Conservation (phyloP, 2,888 invertebrate genomes). For the Lasioglossum oenotherae region DNA sequence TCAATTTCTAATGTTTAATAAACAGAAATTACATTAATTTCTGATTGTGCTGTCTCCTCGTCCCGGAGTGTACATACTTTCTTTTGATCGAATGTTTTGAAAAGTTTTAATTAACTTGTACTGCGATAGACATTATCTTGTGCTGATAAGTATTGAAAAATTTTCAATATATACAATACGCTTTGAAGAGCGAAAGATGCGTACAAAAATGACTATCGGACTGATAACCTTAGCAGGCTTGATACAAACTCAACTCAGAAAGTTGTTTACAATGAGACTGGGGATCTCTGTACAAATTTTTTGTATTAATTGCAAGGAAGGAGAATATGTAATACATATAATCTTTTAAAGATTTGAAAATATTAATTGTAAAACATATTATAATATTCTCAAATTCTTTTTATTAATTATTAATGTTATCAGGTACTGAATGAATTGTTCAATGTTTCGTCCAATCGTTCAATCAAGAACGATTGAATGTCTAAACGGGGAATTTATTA, state of each 20-base stretch:
- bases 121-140: too few relatives aligned
- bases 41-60: too few relatives aligned
- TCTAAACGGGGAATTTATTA: not conserved
- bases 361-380: not conserved
- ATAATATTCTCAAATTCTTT: not conserved
- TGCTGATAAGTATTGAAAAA: too few relatives aligned
- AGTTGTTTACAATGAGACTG: not conserved
- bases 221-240: not conserved
- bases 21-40: too few relatives aligned
- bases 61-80: too few relatives aligned
- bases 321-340: not conserved
- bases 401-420: not conserved
- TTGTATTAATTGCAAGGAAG: not conserved
- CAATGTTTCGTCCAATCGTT: not conserved
- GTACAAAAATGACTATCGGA: not conserved
- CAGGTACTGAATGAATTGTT: not conserved
- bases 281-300: not conserved
- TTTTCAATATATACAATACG: too few relatives aligned
- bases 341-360: not conserved
- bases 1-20: too few relatives aligned
- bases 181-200: not conserved
- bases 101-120: too few relatives aligned
- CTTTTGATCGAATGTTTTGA: too few relatives aligned
- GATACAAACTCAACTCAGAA: too few relatives aligned
- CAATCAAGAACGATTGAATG: not conserved